phyloP scores from a whole-genome alignment of 2,888 invertebrate genomes.

The Pseudococcus jackbeardsleyi region DNA sequence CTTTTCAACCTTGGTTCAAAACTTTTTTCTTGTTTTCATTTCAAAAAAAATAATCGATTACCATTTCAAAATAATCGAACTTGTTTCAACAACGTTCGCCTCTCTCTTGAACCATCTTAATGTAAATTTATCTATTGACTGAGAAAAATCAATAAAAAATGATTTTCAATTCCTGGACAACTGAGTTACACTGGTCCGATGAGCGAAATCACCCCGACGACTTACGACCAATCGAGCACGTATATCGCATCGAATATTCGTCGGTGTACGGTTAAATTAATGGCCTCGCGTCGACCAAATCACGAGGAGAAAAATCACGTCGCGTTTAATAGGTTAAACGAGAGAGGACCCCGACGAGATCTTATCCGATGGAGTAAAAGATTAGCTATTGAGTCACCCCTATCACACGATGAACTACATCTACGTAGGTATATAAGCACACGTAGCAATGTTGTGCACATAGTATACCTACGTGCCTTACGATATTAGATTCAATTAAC shows the following conservation, averaged over 20 bases:
- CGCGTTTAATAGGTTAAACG: background rate
- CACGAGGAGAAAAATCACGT: conserved; percentile 21
- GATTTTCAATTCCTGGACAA: too few relatives aligned
- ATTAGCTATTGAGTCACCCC: background rate
- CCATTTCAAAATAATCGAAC: too few relatives aligned
- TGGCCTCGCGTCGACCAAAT: background rate
- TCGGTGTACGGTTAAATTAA: background rate
- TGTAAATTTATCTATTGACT: too few relatives aligned
- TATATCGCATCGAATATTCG: background rate
- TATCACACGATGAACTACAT: background rate
- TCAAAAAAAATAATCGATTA: too few relatives aligned
- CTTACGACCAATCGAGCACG: background rate
- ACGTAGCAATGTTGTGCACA: background rate
- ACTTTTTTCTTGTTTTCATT: too few relatives aligned
- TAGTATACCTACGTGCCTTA: conserved; percentile 3
- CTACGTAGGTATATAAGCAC: background rate
- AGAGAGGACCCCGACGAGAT: background rate
- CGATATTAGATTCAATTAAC: conserved; percentile 35
- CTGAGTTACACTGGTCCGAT: too few relatives aligned
- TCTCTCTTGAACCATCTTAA: too few relatives aligned
- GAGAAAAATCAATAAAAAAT: too few relatives aligned
- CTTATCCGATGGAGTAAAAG: background rate
- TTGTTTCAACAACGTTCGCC: too few relatives aligned
- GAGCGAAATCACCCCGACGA: too few relatives aligned
- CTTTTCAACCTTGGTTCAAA: too few relatives aligned